Percentiles rank a stretch among this genome's conserved stretches.
phyloP scores from a whole-genome alignment of 2,797 vertebrate species.

The Microctenopoma lineatum region DNA sequence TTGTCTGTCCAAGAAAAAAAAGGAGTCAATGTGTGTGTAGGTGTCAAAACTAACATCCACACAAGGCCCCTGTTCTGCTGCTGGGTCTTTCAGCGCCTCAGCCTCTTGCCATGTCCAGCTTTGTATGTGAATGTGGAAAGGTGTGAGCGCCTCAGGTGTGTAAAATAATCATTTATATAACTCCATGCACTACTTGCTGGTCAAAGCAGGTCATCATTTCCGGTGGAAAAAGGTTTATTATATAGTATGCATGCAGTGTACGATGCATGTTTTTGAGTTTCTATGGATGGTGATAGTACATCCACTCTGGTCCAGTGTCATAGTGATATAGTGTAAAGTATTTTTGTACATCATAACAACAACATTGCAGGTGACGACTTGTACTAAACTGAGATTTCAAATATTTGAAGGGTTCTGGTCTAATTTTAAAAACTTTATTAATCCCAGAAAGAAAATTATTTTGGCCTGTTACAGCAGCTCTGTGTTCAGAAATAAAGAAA shows the following conservation, averaged over 20 bases:
- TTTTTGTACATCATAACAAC: no score
- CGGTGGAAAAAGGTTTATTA: neutral
- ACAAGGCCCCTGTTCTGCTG: conserved; percentile 10
- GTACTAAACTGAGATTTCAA: no score
- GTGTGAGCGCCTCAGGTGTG: conserved; percentile 18
- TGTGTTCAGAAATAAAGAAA: no score
- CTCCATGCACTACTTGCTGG: neutral
- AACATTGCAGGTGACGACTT: no score
- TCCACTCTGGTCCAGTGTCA: no score
- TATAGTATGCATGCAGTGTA: neutral
- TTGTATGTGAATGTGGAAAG: conserved; percentile 10
- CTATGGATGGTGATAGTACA: no score
- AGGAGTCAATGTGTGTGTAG: conserved; percentile 4
- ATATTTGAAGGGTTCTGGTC: no score
- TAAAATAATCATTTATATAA: conserved; percentile 10
- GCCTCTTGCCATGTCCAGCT: conserved; percentile 28
- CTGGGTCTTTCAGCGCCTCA: conserved; percentile 27
- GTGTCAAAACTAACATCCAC: conserved; percentile 49
- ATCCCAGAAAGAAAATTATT: no score
- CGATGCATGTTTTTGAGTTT: no score
- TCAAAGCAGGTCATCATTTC: neutral
- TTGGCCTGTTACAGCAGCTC: no score
- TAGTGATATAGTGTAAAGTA: no score
- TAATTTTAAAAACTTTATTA: no score
- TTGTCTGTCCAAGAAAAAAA: conserved; percentile 12